phyloP scores from a whole-genome alignment of 2,797 vertebrate species.

The Malacoctenus gilli region DNA sequence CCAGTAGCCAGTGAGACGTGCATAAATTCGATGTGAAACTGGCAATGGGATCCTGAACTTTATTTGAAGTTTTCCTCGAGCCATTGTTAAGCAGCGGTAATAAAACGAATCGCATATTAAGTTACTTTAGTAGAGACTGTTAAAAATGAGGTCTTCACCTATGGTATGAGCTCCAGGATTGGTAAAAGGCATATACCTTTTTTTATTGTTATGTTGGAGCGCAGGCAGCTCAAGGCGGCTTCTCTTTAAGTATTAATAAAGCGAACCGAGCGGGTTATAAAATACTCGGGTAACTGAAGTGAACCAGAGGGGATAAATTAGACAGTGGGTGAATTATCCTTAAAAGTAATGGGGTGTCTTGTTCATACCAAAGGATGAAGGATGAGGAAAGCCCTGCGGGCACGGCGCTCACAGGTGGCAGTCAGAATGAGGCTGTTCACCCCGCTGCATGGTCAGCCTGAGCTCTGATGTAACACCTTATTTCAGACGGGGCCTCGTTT shows the following conservation, averaged over 20 bases:
- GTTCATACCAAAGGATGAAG: slow-evolving; percentile 41
- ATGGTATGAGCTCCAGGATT: slow-evolving; percentile 25
- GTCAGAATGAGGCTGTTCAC: slow-evolving; percentile 29
- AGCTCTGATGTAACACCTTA: slow-evolving; percentile 12
- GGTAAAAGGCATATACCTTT: slow-evolving; percentile 36
- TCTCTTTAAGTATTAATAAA: slow-evolving; percentile 69
- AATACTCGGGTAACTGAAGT: slow-evolving; percentile 55
- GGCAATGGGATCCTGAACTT: background rate
- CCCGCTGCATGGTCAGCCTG: slow-evolving; percentile 10
- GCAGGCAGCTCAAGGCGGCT: slow-evolving; percentile 46
- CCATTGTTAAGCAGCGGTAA: slow-evolving; percentile 6
- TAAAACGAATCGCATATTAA: slow-evolving; percentile 15
- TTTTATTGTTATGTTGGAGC: slow-evolving; percentile 46
- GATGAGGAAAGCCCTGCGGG: slow-evolving; percentile 29
- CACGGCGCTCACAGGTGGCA: slow-evolving; percentile 39
- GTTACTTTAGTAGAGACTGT: slow-evolving; percentile 14
- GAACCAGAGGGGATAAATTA: slow-evolving; percentile 57
- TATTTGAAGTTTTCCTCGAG: slow-evolving; percentile 4
- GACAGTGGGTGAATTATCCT: slow-evolving; percentile 46
- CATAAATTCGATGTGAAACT: background rate
- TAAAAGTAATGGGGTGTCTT: slow-evolving; percentile 41
- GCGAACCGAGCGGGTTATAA: slow-evolving; percentile 57
- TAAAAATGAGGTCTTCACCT: slow-evolving; percentile 38
- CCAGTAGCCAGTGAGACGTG: background rate
- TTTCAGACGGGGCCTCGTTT: slow-evolving; percentile 19